Percentiles rank a stretch among this genome's conserved stretches.
Conservation (phyloP, 2,113 vertebrate species). For the rabbit (Oryctolagus cuniculus) region DNA sequence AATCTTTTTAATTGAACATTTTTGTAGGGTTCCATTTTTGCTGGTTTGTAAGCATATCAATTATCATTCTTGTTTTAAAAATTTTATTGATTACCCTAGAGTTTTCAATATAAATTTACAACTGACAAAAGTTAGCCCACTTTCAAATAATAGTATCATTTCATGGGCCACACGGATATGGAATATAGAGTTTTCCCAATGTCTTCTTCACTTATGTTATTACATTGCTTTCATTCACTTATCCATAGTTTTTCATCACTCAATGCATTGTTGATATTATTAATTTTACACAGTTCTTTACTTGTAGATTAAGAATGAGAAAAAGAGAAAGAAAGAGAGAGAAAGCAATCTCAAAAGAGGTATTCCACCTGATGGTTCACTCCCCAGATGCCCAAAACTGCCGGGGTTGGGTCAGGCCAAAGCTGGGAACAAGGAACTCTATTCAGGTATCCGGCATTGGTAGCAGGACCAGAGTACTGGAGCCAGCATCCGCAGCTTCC, state of each 20-base stretch:
- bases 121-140: neutral
- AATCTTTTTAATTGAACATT: neutral
- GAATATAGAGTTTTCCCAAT: neutral
- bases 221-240: neutral
- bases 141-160: neutral
- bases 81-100: neutral
- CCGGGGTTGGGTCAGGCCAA: too few relatives aligned
- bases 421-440: too few relatives aligned
- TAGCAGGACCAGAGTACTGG: too few relatives aligned
- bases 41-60: neutral
- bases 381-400: too few relatives aligned
- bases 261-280: neutral
- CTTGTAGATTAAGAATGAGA: neutral
- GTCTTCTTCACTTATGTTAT: neutral
- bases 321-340: too few relatives aligned
- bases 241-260: neutral
- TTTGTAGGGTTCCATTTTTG: neutral
- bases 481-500: too few relatives aligned
- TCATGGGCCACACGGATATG: neutral
- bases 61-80: neutral
- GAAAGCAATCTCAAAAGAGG: too few relatives aligned
- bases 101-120: neutral
- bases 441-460: too few relatives aligned
- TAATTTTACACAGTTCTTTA: neutral
- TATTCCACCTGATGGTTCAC: too few relatives aligned